These are phyloP conservation scores for Syngnathus rostellatus DNA, from an alignment of 2,797 vertebrate species.

Conservation along the genomic window DNA sequence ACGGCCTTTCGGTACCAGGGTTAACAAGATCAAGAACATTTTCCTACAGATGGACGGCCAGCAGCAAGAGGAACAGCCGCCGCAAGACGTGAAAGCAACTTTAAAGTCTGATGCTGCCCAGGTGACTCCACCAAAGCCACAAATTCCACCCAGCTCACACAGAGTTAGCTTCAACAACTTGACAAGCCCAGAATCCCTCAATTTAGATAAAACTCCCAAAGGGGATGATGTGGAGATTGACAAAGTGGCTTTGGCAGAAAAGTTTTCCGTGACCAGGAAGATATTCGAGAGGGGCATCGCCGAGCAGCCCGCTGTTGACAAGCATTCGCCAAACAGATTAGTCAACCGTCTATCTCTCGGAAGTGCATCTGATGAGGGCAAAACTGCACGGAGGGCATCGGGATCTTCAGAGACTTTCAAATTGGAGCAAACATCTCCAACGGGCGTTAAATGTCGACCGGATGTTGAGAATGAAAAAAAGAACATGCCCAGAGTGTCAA, in stretches of 20 bases:
- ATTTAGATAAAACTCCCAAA: slow-evolving; percentile 71
- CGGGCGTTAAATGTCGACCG: slow-evolving; percentile 45
- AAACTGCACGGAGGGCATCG: slow-evolving; percentile 58
- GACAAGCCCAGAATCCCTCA: slow-evolving; percentile 55
- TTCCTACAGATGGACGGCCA: slow-evolving; percentile 87
- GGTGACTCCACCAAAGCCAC: slow-evolving; percentile 62
- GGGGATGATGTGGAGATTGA: slow-evolving; percentile 82
- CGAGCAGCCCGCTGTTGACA: slow-evolving; percentile 70
- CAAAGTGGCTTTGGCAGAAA: slow-evolving; percentile 84
- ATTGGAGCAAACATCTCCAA: slow-evolving; percentile 53
- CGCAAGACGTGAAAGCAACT: slow-evolving; percentile 50
- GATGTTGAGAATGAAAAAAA: slow-evolving; percentile 52
- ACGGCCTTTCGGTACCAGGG: slow-evolving; percentile 77
- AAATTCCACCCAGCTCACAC: slow-evolving; percentile 62
- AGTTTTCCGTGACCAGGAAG: slow-evolving; percentile 89
- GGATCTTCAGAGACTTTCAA: slow-evolving; percentile 67
- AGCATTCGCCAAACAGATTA: slow-evolving; percentile 60
- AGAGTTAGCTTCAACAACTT: slow-evolving; percentile 64
- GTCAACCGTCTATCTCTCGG: slow-evolving; percentile 61
- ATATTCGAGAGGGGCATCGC: slow-evolving; percentile 84
- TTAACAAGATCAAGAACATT: slow-evolving; percentile 92
- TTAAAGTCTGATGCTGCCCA: slow-evolving; percentile 61
- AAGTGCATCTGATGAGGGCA: slow-evolving; percentile 71
- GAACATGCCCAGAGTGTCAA: slow-evolving; percentile 59
- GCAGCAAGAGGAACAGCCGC: slow-evolving; percentile 58